Evolutionary conservation across 2,888 invertebrate genomes (phyloP).

Genomic region (Cartodere bifasciata): DNA sequence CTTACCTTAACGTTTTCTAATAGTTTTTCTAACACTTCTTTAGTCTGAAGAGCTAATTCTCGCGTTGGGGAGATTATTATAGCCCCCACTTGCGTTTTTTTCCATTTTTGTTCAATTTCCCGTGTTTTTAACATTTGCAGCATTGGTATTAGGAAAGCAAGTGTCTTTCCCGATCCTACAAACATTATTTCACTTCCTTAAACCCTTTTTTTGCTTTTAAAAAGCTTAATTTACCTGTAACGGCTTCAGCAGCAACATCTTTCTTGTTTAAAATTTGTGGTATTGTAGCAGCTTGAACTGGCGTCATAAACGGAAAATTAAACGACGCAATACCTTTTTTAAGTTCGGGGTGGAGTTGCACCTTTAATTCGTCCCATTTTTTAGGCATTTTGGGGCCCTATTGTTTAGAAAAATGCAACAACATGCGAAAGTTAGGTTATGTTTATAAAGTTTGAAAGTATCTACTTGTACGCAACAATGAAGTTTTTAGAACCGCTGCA

Average conservation of each 20-base stretch:
- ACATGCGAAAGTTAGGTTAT: constrained; percentile 11
- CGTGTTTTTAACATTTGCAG: constrained; percentile 66
- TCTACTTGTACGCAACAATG: no score
- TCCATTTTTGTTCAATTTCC: constrained; percentile 48
- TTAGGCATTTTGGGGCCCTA: constrained; percentile 22
- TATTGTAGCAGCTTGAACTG: constrained; percentile 73
- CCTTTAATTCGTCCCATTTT: constrained; percentile 38
- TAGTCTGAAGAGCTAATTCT: constrained; percentile 86
- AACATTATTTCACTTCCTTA: constrained; percentile 4
- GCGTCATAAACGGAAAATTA: constrained; percentile 45
- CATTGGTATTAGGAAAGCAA: constrained; percentile 89
- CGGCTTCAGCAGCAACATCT: constrained; percentile 96
- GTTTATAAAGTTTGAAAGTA: no score
- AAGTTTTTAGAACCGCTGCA: no score
- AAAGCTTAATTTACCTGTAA: constrained; percentile 44
- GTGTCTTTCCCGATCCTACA: constrained; percentile 88
- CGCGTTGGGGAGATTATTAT: constrained; percentile 91
- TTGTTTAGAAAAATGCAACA: not conserved
- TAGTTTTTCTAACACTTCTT: constrained; percentile 46
- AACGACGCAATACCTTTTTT: constrained; percentile 37
- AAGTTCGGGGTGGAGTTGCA: constrained; percentile 34
- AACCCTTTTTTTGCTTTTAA: not conserved
- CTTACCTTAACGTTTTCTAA: constrained; percentile 36
- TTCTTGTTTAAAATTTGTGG: constrained; percentile 79
- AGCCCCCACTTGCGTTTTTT: constrained; percentile 68